Conservation (phyloP, 2,113 vertebrate species). For the Plotosus lineatus region DNA sequence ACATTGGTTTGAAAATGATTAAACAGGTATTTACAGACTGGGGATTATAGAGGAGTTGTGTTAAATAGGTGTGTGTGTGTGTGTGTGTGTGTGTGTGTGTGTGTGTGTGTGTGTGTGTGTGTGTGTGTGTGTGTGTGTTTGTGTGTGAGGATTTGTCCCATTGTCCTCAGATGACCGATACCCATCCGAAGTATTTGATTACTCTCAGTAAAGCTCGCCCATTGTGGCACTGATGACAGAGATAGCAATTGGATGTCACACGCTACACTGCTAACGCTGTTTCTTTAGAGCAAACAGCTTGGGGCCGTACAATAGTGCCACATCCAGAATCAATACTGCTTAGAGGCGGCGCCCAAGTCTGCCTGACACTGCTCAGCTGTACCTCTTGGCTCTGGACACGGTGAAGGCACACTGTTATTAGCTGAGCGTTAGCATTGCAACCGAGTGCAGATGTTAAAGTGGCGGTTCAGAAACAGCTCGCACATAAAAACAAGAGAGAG, state of each 20-base stretch:
- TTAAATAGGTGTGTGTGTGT: neutral
- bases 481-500: conserved; percentile 54
- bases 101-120: neutral
- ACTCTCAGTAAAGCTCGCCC: conserved; percentile 41
- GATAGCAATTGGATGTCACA: conserved; percentile 50
- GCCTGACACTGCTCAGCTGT: conserved; percentile 71
- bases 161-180: conserved; percentile 17
- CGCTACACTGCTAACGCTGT: conserved; percentile 46
- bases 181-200: conserved; percentile 55
- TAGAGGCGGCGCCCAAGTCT: conserved; percentile 67
- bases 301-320: conserved; percentile 45
- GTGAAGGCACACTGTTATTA: conserved; percentile 70
- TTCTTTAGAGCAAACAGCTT: conserved; percentile 60
- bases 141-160: too few relatives aligned
- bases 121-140: neutral
- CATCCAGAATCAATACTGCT: conserved; percentile 66
- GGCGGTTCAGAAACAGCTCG: conserved; percentile 69
- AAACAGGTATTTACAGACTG: conserved; percentile 52
- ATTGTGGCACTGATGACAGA: conserved; percentile 42
- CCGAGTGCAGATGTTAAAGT: conserved; percentile 76
- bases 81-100: neutral
- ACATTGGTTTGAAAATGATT: conserved; percentile 67
- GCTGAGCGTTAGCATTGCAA: conserved; percentile 68
- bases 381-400: conserved; percentile 64
- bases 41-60: neutral